phyloP scores from a whole-genome alignment of 2,113 vertebrate species.

The Myotis davidii region DNA sequence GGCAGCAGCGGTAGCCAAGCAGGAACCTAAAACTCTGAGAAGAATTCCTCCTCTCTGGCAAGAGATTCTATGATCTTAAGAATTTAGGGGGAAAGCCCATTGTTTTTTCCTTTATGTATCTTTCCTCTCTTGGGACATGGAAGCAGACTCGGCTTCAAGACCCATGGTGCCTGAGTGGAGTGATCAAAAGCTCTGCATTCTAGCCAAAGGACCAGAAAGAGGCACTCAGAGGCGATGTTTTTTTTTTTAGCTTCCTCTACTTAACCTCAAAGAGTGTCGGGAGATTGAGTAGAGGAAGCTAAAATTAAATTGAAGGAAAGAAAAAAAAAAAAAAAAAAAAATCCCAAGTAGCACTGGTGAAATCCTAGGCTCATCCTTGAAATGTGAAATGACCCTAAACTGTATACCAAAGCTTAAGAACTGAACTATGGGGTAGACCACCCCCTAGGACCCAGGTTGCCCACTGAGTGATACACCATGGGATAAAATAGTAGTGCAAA shows the following conservation, averaged over 20 bases:
- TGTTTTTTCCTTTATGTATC: neutral
- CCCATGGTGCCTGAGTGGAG: neutral
- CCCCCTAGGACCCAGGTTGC: neutral
- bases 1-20: neutral
- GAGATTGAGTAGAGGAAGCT: neutral
- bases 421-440: neutral
- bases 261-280: neutral
- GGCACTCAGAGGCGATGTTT: neutral
- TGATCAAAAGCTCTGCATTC: neutral
- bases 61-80: neutral
- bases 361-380: neutral
- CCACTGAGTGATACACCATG: neutral
- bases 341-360: neutral
- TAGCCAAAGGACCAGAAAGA: neutral
- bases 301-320: too few relatives aligned
- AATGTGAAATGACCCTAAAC: neutral
- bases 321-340: neutral
- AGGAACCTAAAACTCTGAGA: neutral
- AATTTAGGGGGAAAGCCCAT: neutral
- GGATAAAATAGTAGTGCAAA: neutral
- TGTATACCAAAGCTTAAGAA: neutral
- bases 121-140: neutral
- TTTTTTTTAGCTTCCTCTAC: too few relatives aligned
- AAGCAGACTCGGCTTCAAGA: neutral
- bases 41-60: neutral